Evolutionary conservation across 1,140 invertebrate species (phyloP).

Genomic region (Heliconius congener): DNA sequence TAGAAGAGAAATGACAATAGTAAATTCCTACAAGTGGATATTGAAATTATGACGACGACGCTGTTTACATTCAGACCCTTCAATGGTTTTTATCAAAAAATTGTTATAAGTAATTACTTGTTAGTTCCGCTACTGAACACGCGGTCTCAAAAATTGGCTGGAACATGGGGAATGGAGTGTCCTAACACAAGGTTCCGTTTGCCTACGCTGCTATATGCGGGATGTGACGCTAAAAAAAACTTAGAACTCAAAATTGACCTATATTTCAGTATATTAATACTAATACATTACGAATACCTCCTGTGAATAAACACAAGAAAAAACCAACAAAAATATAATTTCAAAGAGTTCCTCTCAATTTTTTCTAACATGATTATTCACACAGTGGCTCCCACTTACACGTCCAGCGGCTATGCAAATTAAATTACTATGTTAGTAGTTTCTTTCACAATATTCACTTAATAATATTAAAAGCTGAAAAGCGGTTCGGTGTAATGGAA

Average conservation of each 20-base stretch:
- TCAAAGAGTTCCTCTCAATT: neutral
- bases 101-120: too few species aligned
- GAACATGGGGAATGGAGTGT: too few species aligned
- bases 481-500: conserved; percentile 22
- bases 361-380: neutral
- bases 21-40: too few species aligned
- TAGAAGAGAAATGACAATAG: too few species aligned
- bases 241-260: neutral
- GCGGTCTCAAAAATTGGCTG: too few species aligned
- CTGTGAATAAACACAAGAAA: neutral
- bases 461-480: conserved; percentile 44
- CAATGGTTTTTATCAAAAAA: too few species aligned
- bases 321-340: neutral
- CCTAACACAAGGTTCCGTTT: too few species aligned
- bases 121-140: too few species aligned
- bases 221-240: neutral
- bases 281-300: neutral
- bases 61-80: too few species aligned
- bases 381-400: conserved; percentile 6
- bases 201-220: too few species aligned
- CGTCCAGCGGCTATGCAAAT: conserved; percentile 32
- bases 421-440: conserved; percentile 44
- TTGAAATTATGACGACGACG: too few species aligned
- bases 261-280: neutral
- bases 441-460: conserved; percentile 43